These are phyloP conservation scores for Drosophila azteca DNA, from an alignment of 1,140 invertebrate species.

Conservation along the genomic window DNA sequence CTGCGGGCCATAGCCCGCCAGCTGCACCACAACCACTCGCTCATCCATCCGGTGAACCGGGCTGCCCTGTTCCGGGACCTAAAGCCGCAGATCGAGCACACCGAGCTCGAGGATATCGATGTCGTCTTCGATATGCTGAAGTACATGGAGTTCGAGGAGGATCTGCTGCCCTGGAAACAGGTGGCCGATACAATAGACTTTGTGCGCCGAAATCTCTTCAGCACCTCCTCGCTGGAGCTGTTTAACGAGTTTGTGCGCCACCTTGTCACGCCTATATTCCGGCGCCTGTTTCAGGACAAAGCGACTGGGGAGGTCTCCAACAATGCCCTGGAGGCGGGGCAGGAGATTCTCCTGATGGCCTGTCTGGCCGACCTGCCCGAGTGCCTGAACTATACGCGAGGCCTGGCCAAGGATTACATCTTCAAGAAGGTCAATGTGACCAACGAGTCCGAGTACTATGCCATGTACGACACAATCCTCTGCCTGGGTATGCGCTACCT, in stretches of 20 bases:
- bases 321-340: constrained; percentile 2
- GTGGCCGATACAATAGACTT: constrained; percentile 50
- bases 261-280: constrained; percentile 59
- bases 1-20: constrained; percentile 85
- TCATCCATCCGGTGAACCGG: constrained; percentile 86
- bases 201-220: constrained; percentile 51
- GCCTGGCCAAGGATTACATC: constrained; percentile 54
- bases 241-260: constrained; percentile 64
- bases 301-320: neutral
- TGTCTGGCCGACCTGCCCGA: constrained; percentile 63
- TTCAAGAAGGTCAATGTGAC: constrained; percentile 41
- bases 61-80: constrained; percentile 87
- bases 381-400: constrained; percentile 60
- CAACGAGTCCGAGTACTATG: constrained; percentile 41
- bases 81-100: constrained; percentile 77
- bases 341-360: constrained; percentile 54
- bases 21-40: constrained; percentile 78
- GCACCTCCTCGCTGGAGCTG: constrained; percentile 83
- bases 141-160: constrained; percentile 86
- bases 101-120: constrained; percentile 73
- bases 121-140: constrained; percentile 84
- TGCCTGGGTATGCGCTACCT: constrained; percentile 63
- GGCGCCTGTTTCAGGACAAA: constrained; percentile 44
- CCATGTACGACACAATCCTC: constrained; percentile 47
- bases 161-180: constrained; percentile 86